Evolutionary conservation across 2,113 vertebrate species (phyloP).

Genomic region (Brachypodius melanocephalos): DNA sequence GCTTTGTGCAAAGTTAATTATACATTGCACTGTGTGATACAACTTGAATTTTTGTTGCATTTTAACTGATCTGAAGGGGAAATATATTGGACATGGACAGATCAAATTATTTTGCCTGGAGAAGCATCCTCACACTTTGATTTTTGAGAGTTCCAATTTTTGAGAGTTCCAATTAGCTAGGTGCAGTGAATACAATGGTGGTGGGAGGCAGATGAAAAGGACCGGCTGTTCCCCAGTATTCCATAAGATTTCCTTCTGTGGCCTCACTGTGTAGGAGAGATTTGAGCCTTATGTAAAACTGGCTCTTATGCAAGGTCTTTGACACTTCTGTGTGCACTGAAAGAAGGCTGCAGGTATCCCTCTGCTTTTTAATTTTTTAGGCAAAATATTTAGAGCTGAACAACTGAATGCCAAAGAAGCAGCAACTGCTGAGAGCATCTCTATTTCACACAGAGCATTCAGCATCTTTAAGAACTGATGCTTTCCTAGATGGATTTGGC

Average conservation of each 20-base stretch:
- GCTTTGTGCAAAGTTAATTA: not conserved
- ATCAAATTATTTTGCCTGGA: not conserved
- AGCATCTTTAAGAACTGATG: not conserved
- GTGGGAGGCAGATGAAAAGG: not conserved
- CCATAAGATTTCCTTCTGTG: not conserved
- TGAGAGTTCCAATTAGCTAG: not conserved
- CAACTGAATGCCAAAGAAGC: not conserved
- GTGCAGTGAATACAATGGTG: fast-evolving
- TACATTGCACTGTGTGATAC: not conserved
- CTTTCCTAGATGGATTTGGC: constrained; percentile 17
- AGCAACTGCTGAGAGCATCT: constrained; percentile 4
- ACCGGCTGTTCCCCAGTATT: not conserved
- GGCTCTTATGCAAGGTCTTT: not conserved
- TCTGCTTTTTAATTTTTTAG: not conserved
- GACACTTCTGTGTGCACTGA: not conserved
- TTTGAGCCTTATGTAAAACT: not conserved
- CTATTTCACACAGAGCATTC: not conserved
- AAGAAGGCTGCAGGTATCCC: not conserved
- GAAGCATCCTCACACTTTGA: not conserved
- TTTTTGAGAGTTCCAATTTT: not conserved
- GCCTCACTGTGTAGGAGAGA: not conserved
- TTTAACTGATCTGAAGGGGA: not conserved
- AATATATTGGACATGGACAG: not conserved
- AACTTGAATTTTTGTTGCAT: not conserved
- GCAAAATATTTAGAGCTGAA: not conserved